Evolutionary conservation across 2,888 invertebrate genomes (phyloP).

Genomic region (Eustalomyia histrio): DNA sequence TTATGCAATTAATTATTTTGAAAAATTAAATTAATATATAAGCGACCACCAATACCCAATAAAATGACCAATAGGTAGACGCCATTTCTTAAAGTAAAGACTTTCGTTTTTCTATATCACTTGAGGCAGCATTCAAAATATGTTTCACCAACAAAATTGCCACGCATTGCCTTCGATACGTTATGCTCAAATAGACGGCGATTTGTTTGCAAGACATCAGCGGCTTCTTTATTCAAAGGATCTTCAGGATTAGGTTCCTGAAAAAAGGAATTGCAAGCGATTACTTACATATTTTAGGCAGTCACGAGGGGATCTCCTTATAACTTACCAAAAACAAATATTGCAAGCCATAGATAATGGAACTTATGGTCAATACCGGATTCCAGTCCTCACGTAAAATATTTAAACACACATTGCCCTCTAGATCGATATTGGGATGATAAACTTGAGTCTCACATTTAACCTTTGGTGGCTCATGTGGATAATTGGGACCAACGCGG

Average conservation of each 20-base stretch:
- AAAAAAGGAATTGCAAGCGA: slow-evolving; percentile 19
- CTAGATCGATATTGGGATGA: slow-evolving; percentile 98
- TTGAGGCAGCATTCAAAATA: slow-evolving; percentile 98
- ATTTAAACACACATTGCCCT: slow-evolving; percentile 98
- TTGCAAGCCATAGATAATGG: slow-evolving; percentile 98
- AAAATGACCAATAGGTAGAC: slow-evolving; percentile 76
- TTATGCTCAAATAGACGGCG: slow-evolving; percentile 96
- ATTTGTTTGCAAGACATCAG: slow-evolving; percentile 97
- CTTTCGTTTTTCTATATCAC: slow-evolving; percentile 83
- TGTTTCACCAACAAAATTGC: slow-evolving; percentile 95
- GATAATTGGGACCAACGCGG: slow-evolving; percentile 94
- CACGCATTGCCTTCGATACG: slow-evolving; percentile 97
- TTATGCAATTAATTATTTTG: slow-evolving; percentile 66
- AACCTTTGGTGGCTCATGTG: slow-evolving; percentile 98
- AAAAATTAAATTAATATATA: slow-evolving; percentile 78
- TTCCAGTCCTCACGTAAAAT: slow-evolving; percentile 99
- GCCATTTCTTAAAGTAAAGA: slow-evolving; percentile 78
- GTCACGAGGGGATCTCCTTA: too few species aligned
- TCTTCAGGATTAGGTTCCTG: slow-evolving; percentile 99
- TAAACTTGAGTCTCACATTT: slow-evolving; percentile 99
- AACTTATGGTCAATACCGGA: slow-evolving; percentile 97
- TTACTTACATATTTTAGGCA: too few species aligned
- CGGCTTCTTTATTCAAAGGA: slow-evolving; percentile 98
- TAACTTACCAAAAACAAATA: slow-evolving; percentile 92
- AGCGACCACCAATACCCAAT: slow-evolving; percentile 74